These are phyloP conservation scores for Pantala flavescens DNA, from an alignment of 1,140 invertebrate species.

Conservation along the genomic window DNA sequence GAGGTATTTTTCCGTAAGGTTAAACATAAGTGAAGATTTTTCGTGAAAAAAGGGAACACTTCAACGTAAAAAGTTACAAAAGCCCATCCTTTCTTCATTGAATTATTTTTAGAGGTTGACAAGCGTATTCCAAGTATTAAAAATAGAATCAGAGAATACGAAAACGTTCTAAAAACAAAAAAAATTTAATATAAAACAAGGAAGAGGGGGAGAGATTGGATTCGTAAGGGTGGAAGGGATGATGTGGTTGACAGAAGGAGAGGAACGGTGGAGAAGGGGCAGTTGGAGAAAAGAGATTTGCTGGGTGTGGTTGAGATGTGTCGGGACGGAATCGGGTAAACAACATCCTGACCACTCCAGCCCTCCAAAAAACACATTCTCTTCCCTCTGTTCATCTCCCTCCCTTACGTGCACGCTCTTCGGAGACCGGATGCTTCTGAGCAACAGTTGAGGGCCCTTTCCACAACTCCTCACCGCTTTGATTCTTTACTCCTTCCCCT, in stretches of 20 bases:
- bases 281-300: not conserved
- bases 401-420: not conserved
- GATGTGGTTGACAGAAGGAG: not conserved
- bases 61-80: no score
- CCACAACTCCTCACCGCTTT: not conserved
- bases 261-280: not conserved
- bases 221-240: not conserved
- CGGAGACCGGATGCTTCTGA: not conserved
- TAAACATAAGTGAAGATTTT: no score
- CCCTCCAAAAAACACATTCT: not conserved
- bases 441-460: conserved; percentile 2
- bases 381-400: not conserved
- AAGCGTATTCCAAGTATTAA: no score
- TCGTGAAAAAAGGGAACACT: no score
- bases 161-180: no score
- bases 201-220: not conserved
- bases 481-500: not conserved
- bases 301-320: not conserved
- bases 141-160: no score
- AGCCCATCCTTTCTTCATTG: no score
- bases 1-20: no score
- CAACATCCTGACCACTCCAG: not conserved
- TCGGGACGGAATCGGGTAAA: not conserved
- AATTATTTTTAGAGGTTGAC: no score
- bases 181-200: not conserved